Evolutionary conservation across 1,140 invertebrate genomes (phyloP), one percentile per base, ranked within the genome.

Genomic region (Hydropsyche tenuis): DNA sequence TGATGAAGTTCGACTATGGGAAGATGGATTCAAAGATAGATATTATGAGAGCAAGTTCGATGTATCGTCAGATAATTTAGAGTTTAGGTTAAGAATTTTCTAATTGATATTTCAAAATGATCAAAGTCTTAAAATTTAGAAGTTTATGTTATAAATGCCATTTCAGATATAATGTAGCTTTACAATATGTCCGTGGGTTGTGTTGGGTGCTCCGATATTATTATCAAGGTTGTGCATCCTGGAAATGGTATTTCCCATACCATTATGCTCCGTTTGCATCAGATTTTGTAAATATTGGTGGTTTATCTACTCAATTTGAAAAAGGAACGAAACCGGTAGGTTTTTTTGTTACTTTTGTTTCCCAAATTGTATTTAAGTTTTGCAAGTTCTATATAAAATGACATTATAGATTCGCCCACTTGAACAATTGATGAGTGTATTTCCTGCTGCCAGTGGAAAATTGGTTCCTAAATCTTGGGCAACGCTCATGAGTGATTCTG

Each of bases 181-280:
- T 93, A 65, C 95, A 98, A 82, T 99, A 99, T 85, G 95, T 98
- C 0, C 88, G 91, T 53, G 98, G 98, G 0, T 86, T 99, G 9
- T 98, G 96, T 85, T 99, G 98, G 98, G 98, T 99, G 6, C 85
- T 99, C 14, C 90, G 93, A 72, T 99, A 99, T 85, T 99, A 99
- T 85, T 99, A 99, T 87, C 97, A 99, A 90, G 98, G 98, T 51
- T 99, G 98, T 86, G 93, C 96, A 20, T 98, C 96, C 1, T 99
- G 98, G 98, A 96, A 98, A 83, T 99, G 98, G 98, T 99, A 98
- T 86, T 99, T 96, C 85, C 98, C 98, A 0, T 99, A 97, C 83
- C 98, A 99, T 85, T 99, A 99, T 88, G 98, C 98, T 1, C 98
- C 98, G n/a, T 99, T 99, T 87, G 98, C 98, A 3, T 99, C 97